Percentiles rank a stretch among this genome's conserved stretches.
These are phyloP conservation scores for Himalopsyche japonica DNA, from an alignment of 2,888 invertebrate species.

Conservation along the genomic window DNA sequence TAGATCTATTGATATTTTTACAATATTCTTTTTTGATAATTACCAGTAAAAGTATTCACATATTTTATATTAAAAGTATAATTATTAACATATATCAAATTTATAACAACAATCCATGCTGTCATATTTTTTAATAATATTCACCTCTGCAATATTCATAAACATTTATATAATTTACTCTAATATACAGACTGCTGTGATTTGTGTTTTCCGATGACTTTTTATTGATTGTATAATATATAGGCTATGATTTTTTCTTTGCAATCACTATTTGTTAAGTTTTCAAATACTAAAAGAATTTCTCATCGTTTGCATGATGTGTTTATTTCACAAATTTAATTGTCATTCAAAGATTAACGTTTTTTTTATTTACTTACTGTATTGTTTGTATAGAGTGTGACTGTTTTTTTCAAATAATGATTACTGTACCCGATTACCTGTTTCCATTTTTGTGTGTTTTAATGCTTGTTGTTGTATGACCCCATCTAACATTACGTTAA, in stretches of 20 bases:
- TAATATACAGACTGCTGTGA: background rate
- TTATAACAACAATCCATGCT: background rate
- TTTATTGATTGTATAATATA: background rate
- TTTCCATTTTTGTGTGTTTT: background rate
- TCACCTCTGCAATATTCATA: background rate
- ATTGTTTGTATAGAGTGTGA: background rate
- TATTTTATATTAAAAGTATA: background rate
- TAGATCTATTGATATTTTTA: no score
- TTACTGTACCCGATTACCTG: background rate
- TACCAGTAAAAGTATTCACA: no score
- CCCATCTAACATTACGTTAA: conserved; percentile 48
- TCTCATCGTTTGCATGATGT: conserved; percentile 48
- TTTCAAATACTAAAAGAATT: background rate
- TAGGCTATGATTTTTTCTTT: background rate
- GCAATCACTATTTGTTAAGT: background rate
- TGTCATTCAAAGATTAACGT: background rate
- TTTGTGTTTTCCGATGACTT: background rate
- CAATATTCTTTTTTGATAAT: no score
- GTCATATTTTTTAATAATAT: background rate
- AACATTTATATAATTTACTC: background rate
- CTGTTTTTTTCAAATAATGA: background rate
- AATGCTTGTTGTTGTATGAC: conserved; percentile 36
- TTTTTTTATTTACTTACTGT: background rate
- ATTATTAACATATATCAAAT: background rate
- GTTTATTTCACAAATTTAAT: conserved; percentile 30